phyloP scores from a whole-genome alignment of 2,797 vertebrate species.

The Enteromius trimaculatus region DNA sequence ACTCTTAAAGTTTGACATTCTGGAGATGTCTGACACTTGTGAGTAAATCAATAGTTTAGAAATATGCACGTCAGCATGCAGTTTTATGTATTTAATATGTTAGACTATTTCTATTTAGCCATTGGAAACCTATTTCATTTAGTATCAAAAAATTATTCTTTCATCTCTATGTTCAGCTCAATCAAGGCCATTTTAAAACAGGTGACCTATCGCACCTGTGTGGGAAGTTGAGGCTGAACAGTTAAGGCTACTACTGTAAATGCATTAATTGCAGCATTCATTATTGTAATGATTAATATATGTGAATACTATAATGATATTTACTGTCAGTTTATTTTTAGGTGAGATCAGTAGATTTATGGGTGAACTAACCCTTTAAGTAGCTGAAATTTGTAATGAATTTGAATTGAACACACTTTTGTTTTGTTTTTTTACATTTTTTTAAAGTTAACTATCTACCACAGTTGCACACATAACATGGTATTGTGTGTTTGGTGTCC shows the following conservation, averaged over 20 bases:
- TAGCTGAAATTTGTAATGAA: too few species aligned
- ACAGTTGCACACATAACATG: not conserved
- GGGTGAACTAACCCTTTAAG: too few species aligned
- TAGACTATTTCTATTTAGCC: not conserved
- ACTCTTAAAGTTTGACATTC: constrained; percentile 16
- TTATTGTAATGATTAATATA: not conserved
- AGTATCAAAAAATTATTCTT: not conserved
- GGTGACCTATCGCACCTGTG: not conserved
- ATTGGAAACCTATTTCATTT: not conserved
- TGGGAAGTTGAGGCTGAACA: not conserved
- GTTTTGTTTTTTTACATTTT: too few species aligned
- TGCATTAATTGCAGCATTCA: not conserved
- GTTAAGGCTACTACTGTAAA: not conserved
- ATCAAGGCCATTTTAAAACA: not conserved
- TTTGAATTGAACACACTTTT: too few species aligned
- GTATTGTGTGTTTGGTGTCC: not conserved
- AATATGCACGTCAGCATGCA: not conserved
- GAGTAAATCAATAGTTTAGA: not conserved
- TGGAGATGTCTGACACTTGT: constrained; percentile 25
- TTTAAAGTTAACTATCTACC: too few species aligned
- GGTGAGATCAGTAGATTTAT: too few species aligned
- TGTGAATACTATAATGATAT: not conserved
- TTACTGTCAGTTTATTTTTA: not conserved
- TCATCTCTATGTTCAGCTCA: not conserved
- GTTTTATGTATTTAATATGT: not conserved